These are phyloP conservation scores for Poeciliopsis presidionis DNA, from an alignment of 2,797 vertebrate genomes.

Conservation along the genomic window DNA sequence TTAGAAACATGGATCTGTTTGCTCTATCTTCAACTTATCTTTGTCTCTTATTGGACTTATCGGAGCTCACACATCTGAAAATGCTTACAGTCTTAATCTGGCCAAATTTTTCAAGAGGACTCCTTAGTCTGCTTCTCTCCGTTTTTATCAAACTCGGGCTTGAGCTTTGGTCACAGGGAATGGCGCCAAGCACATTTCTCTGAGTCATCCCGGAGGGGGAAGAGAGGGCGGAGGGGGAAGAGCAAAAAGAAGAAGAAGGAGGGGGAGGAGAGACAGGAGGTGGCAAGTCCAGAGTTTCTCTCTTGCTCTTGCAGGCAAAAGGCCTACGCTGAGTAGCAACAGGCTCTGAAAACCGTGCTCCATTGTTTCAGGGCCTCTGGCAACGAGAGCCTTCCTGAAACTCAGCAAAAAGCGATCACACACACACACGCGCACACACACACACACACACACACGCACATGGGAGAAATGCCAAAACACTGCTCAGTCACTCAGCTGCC, in stretches of 20 bases:
- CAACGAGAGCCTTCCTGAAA: slow-evolving; percentile 73
- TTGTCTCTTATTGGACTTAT: slow-evolving; percentile 50
- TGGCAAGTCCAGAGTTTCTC: slow-evolving; percentile 73
- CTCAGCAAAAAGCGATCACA: slow-evolving; percentile 64
- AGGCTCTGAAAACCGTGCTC: slow-evolving; percentile 62
- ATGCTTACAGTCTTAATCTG: slow-evolving; percentile 49
- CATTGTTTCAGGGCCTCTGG: slow-evolving; percentile 75
- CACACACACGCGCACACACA: slow-evolving; percentile 45
- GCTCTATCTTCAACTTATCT: slow-evolving; percentile 29
- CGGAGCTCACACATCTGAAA: slow-evolving; percentile 65
- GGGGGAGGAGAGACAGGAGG: slow-evolving; percentile 60
- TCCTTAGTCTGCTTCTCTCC: slow-evolving; percentile 65
- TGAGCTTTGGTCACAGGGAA: slow-evolving; percentile 60
- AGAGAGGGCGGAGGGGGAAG: background rate
- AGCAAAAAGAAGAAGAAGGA: slow-evolving; percentile 1
- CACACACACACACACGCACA: slow-evolving; percentile 48
- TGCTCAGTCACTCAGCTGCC: slow-evolving; percentile 59
- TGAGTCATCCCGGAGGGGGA: slow-evolving; percentile 74
- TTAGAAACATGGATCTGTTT: slow-evolving; percentile 48
- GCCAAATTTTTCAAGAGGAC: slow-evolving; percentile 61
- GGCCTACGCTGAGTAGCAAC: slow-evolving; percentile 61
- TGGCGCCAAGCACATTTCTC: slow-evolving; percentile 80
- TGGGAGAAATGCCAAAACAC: slow-evolving; percentile 56
- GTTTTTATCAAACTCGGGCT: slow-evolving; percentile 65
- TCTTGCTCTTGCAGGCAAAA: slow-evolving; percentile 58